Conservation (phyloP, 2,113 vertebrate species). For the Todiramphus chloris region DNA sequence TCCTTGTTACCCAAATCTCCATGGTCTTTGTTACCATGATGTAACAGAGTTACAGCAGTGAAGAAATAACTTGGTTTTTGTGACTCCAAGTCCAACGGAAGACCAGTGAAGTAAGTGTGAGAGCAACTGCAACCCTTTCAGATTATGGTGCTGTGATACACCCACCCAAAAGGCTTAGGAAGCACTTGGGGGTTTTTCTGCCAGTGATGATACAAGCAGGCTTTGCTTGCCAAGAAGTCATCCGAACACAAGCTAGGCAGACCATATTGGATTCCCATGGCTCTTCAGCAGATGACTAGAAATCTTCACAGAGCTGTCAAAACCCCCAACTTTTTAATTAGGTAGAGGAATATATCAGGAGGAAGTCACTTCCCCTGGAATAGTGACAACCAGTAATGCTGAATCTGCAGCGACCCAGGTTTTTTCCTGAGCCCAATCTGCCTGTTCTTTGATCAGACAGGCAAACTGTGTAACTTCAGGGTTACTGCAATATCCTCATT, state of each 20-base stretch:
- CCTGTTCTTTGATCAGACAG: neutral
- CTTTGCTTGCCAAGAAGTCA: neutral
- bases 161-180: neutral
- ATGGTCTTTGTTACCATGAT: neutral
- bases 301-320: neutral
- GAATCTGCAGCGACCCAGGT: neutral
- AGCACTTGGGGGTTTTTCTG: neutral
- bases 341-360: neutral
- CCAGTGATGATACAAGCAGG: neutral
- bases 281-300: neutral
- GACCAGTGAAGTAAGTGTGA: neutral
- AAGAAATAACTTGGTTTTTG: neutral
- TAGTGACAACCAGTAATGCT: neutral
- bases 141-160: neutral
- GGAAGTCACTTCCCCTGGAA: neutral
- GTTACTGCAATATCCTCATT: neutral
- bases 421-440: neutral
- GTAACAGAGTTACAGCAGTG: neutral
- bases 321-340: neutral
- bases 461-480: neutral
- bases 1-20: neutral
- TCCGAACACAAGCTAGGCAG: neutral
- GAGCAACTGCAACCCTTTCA: neutral
- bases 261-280: accelerated
- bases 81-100: neutral